These are phyloP conservation scores for Tachuris rubrigastra DNA, from an alignment of 2,113 vertebrate genomes.

Conservation along the genomic window DNA sequence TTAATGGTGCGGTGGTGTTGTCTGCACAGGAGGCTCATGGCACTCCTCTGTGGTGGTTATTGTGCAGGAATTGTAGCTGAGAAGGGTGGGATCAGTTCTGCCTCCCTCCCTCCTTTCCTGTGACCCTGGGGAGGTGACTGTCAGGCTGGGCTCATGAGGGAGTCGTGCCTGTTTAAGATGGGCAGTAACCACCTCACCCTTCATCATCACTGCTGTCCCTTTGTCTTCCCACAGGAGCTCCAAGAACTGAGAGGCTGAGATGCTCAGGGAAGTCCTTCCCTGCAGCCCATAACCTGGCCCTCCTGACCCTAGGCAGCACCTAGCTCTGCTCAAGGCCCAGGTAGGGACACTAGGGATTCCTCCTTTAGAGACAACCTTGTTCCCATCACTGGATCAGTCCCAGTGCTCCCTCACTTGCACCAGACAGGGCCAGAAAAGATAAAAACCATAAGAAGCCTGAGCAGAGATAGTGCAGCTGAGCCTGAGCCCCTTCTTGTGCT, in stretches of 20 bases:
- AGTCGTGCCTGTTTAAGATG: background rate
- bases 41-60: background rate
- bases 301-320: background rate
- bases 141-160: background rate
- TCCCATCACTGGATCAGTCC: background rate
- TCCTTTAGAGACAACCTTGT: background rate
- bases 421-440: background rate
- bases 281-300: background rate
- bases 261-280: background rate
- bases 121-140: background rate
- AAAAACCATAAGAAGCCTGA: background rate
- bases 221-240: background rate
- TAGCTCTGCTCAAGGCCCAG: background rate
- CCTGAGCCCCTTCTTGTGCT: background rate
- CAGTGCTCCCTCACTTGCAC: background rate
- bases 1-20: background rate
- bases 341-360: background rate
- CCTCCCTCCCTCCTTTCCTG: background rate
- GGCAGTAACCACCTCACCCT: background rate
- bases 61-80: background rate
- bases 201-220: background rate
- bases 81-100: background rate
- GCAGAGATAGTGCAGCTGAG: background rate
- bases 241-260: background rate
- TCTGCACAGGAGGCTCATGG: background rate